Conservation (phyloP, 2,888 invertebrate species). For the Erpobdella octoculata region DNA sequence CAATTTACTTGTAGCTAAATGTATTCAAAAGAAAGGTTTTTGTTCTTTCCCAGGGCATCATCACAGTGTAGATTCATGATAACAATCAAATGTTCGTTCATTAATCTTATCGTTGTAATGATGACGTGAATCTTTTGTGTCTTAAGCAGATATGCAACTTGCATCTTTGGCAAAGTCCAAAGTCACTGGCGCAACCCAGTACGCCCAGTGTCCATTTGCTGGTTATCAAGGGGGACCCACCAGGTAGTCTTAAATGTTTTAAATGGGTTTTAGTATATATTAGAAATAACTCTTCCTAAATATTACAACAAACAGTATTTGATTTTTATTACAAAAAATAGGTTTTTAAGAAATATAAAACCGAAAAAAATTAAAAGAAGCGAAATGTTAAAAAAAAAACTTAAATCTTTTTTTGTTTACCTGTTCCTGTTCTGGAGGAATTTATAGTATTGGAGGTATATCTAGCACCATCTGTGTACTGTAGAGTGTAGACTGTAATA, state of each 20-base stretch:
- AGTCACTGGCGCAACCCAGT: conserved; percentile 45
- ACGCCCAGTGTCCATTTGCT: conserved; percentile 47
- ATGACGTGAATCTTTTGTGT: conserved; percentile 45
- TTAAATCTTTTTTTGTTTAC: no score
- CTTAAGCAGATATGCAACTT: conserved; percentile 43
- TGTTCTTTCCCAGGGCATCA: conserved; percentile 42
- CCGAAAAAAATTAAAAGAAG: no score
- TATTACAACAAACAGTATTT: no score
- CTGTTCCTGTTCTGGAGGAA: no score
- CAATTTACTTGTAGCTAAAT: conserved; percentile 50
- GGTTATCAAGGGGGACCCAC: conserved; percentile 47
- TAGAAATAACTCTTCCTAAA: no score
- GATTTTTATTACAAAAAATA: no score
- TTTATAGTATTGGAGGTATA: no score
- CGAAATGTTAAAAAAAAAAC: no score
- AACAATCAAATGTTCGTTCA: conserved; percentile 49
- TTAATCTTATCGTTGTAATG: conserved; percentile 49
- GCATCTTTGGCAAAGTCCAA: no score
- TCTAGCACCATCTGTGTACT: no score
- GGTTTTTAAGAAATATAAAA: no score
- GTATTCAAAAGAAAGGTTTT: conserved; percentile 49
- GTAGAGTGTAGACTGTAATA: no score
- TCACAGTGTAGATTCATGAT: conserved; percentile 49
- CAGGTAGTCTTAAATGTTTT: conserved; percentile 31
- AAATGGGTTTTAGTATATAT: neutral